phyloP scores from a whole-genome alignment of 2,113 vertebrate species.

The Casuarius casuarius region DNA sequence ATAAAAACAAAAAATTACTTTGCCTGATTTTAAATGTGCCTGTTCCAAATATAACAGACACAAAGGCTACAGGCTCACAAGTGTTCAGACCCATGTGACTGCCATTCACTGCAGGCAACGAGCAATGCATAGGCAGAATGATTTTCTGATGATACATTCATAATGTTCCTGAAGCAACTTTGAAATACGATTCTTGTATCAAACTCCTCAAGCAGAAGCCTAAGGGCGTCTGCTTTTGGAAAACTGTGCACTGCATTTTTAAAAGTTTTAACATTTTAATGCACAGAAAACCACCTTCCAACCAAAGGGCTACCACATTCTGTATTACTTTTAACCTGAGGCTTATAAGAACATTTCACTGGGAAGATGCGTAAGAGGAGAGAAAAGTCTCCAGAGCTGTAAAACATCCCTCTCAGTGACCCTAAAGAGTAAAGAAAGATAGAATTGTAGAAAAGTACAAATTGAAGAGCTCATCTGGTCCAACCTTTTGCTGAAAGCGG shows the following conservation, averaged over 20 bases:
- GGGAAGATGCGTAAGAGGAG: neutral
- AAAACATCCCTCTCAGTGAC: neutral
- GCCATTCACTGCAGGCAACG: neutral
- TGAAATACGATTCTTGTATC: neutral
- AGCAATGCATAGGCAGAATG: neutral
- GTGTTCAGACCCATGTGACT: neutral
- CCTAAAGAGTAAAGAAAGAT: neutral
- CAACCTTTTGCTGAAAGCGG: neutral
- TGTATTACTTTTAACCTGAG: neutral
- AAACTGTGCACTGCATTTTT: neutral
- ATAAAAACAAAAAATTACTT: neutral
- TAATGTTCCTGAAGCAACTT: neutral
- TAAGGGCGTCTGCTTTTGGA: neutral
- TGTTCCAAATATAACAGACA: neutral
- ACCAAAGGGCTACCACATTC: neutral
- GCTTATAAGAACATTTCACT: neutral
- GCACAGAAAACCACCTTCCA: neutral
- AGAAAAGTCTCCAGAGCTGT: neutral
- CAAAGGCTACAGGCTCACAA: neutral
- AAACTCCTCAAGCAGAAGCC: constrained; percentile 20
- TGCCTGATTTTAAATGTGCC: neutral
- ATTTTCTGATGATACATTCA: neutral
- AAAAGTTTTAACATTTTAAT: neutral
- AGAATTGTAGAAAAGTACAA: neutral
- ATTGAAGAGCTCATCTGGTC: neutral